These are phyloP conservation scores for Macrobrachium nipponense DNA, from an alignment of 1,140 invertebrate species.

Conservation along the genomic window DNA sequence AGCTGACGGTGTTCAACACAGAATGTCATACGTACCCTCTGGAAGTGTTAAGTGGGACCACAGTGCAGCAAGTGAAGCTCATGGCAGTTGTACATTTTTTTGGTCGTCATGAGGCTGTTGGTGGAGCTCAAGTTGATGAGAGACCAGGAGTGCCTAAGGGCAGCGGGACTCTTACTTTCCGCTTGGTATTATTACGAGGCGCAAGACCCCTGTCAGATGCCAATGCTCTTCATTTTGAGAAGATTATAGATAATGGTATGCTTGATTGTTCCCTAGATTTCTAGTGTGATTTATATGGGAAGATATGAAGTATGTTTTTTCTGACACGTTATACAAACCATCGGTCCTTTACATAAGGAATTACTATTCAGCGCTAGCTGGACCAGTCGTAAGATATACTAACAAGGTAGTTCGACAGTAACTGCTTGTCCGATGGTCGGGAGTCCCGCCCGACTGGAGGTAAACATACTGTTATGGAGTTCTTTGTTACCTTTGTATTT, in stretches of 20 bases:
- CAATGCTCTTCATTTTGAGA: constrained; percentile 37
- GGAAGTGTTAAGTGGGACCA: constrained; percentile 41
- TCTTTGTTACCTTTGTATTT: too few species aligned
- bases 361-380: too few species aligned
- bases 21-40: constrained; percentile 46
- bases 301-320: too few species aligned
- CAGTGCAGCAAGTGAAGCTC: constrained; percentile 47
- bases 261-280: background rate
- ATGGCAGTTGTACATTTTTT: constrained; percentile 60
- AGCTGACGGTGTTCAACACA: constrained; percentile 53
- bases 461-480: too few species aligned
- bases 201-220: constrained; percentile 36
- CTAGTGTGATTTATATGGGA: too few species aligned
- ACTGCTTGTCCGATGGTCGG: too few species aligned
- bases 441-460: too few species aligned
- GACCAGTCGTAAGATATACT: too few species aligned
- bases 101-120: constrained; percentile 33
- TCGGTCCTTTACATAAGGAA: too few species aligned
- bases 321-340: too few species aligned
- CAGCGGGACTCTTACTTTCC: constrained; percentile 18
- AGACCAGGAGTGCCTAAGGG: constrained; percentile 6
- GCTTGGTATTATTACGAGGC: constrained; percentile 43
- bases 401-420: too few species aligned
- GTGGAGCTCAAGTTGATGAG: constrained; percentile 21
- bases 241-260: constrained; percentile 52